These are phyloP conservation scores for Gnathonemus longibarbis DNA, from an alignment of 2,113 vertebrate genomes.

Conservation along the genomic window DNA sequence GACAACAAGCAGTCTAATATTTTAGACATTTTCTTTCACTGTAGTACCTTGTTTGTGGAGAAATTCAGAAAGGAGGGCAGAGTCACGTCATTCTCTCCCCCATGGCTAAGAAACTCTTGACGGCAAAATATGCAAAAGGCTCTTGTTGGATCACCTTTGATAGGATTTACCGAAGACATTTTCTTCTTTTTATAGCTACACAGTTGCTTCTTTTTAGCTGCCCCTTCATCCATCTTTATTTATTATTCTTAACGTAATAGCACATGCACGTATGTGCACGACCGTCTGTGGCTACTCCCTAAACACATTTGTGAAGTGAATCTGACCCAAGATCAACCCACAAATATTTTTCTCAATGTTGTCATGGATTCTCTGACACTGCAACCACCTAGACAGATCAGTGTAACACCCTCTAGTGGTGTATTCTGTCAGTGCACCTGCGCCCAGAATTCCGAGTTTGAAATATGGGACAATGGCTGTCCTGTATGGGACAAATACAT, in stretches of 20 bases:
- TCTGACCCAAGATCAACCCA: too few relatives aligned
- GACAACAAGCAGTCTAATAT: too few relatives aligned
- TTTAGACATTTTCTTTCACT: too few relatives aligned
- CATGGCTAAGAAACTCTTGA: not conserved
- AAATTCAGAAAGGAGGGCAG: not conserved
- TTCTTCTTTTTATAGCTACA: not conserved
- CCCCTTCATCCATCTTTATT: not conserved
- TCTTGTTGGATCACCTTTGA: not conserved
- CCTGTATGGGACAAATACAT: not conserved
- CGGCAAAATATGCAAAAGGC: not conserved
- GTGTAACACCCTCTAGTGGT: not conserved
- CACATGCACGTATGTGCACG: too few relatives aligned
- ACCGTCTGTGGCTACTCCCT: too few relatives aligned
- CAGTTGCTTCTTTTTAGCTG: not conserved
- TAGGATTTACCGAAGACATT: not conserved
- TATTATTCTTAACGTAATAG: too few relatives aligned
- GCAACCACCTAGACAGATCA: not conserved
- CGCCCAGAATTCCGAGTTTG: not conserved
- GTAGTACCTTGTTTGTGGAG: too few relatives aligned
- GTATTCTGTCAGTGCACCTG: not conserved
- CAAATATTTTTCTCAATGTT: not conserved
- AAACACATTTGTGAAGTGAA: too few relatives aligned
- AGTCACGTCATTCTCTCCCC: not conserved
- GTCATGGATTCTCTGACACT: not conserved
- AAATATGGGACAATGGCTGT: not conserved